Evolutionary conservation across 2,113 vertebrate genomes (phyloP).

Genomic region (Pan troglodytes): NHGRI_mPanTro3-v2.1_pri NC_072398.2:220721001-220721500

Average conservation of each 20-base stretch:
- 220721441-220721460: not conserved
- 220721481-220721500: not conserved
- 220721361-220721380: constrained; percentile 46
- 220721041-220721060: constrained; percentile 90
- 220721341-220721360: not conserved
- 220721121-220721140: constrained; percentile 95
- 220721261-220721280: constrained; percentile 67
- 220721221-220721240: constrained; percentile 66
- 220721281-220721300: constrained; percentile 33
- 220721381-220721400: not conserved
- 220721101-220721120: constrained; percentile 98
- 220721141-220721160: constrained; percentile 91
- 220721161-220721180: not conserved
- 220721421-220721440: not conserved
- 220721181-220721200: constrained; percentile 29
- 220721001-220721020: constrained; percentile 94
- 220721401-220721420: not conserved
- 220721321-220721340: not conserved
- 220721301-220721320: not conserved
- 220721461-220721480: not conserved
- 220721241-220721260: constrained; percentile 81
- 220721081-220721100: constrained; percentile 94
- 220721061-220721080: constrained; percentile 95
- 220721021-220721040: constrained; percentile 91
- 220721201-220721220: constrained; percentile 29